Evolutionary conservation across 2,888 invertebrate species (phyloP), one percentile per base, ranked within the genome.

Genomic region (Helleia helle): DNA sequence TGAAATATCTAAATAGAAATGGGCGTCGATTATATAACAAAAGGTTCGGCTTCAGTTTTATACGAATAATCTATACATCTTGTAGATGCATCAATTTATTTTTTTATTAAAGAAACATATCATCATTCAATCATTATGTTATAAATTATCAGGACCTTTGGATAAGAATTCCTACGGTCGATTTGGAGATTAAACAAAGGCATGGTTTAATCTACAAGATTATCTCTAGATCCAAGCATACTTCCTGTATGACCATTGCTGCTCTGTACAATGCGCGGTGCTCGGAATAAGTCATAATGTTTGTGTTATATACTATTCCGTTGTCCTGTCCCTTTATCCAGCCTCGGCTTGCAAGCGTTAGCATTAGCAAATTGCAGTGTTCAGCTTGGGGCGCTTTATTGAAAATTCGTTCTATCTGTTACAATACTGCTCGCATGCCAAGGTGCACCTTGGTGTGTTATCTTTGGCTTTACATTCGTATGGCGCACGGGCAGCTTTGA

Each of bases 331-430:
- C 66, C 59, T 54, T 59, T 61, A 22, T 22, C 22, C 61, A 60
- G 56, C 58, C 54, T 55, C 58, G 59, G 64, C 64, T 67, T 56
- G 56, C 58, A 48, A 65, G 58, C 62, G 62, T 59, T 63, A 62
- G 61, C 61, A 58, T 59, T 65, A 65, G 74, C 71, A 77, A 81
- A 81, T 79, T 80, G 75, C 73, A 71, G 68, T 65, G 63, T 72
- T 70, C 70, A 66, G 76, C 80, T 75, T 54, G 62, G 65, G 80
- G 79, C 76, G 65, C 63, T 76, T 76, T 76, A 80, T 80, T 81
- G 80, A 81, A 81, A 83, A 79, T 79, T 73, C 73, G 72, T 74
- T 77, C 66, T 77, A 72, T 76, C 72, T 71, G 65, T 73, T 79
- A 69, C 66, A 64, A 64, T 62, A 63, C 62, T 67, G 70, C 14